A percentile compares a stretch with the other conserved stretches of the same genome.
phyloP scores from a whole-genome alignment of 2,113 vertebrate species.

The Neogale vison region DNA sequence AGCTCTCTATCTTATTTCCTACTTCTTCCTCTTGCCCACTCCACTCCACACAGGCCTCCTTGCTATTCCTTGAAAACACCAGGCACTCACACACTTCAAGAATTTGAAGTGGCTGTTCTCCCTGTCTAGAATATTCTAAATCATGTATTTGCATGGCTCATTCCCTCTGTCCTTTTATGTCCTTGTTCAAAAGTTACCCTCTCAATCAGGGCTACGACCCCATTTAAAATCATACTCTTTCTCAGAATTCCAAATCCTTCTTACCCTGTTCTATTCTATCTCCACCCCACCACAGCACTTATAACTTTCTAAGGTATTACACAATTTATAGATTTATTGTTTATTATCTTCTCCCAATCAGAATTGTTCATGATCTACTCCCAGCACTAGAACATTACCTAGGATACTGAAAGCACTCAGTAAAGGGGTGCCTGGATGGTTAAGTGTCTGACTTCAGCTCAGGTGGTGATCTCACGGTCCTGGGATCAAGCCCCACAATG shows the following conservation, averaged over 20 bases:
- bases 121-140: background rate
- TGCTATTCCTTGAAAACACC: background rate
- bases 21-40: background rate
- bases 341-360: background rate
- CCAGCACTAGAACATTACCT: background rate
- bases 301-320: background rate
- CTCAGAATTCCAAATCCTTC: background rate
- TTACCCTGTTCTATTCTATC: background rate
- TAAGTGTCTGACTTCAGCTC: background rate
- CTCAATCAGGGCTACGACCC: background rate
- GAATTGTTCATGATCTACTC: background rate
- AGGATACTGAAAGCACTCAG: background rate
- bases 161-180: background rate
- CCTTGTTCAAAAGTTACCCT: constrained; percentile 19
- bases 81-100: background rate
- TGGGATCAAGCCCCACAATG: background rate
- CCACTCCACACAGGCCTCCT: background rate
- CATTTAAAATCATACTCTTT: background rate
- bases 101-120: background rate
- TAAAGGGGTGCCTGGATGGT: background rate
- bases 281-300: background rate
- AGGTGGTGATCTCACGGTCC: background rate
- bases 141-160: background rate
- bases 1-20: background rate
- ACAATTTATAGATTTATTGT: background rate